A percentile compares a stretch with the other conserved stretches of the same genome.
These are phyloP conservation scores for Lutjanus campechanus DNA, from an alignment of 2,797 vertebrate genomes.

Conservation along the genomic window DNA sequence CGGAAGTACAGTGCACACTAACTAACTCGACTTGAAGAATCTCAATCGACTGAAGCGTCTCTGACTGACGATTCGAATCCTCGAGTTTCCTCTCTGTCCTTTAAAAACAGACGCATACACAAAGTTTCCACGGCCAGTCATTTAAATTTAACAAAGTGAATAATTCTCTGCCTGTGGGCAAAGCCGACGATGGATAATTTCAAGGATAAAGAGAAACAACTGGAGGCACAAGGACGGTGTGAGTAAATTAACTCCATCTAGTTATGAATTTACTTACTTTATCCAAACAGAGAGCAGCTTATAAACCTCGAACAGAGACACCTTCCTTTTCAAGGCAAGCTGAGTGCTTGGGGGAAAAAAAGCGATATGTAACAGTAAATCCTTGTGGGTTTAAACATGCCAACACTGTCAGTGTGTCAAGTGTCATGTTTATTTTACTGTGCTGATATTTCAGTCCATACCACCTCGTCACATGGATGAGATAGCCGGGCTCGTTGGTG, in stretches of 20 bases:
- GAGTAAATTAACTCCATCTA: slow-evolving; percentile 18
- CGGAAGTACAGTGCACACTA: too few species aligned
- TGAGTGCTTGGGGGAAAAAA: slow-evolving; percentile 20
- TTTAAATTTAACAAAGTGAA: slow-evolving; percentile 3
- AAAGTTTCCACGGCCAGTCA: too few species aligned
- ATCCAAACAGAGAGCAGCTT: slow-evolving; percentile 54
- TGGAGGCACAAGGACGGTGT: slow-evolving; percentile 1
- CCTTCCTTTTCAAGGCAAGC: slow-evolving; percentile 34
- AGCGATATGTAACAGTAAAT: slow-evolving; percentile 39
- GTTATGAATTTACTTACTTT: slow-evolving; percentile 16
- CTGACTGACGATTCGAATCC: too few species aligned
- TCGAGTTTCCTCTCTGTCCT: background rate
- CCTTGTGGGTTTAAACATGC: slow-evolving; percentile 46
- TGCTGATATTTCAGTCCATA: slow-evolving; percentile 27
- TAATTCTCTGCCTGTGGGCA: slow-evolving; percentile 18
- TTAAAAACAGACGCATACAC: background rate
- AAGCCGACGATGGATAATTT: slow-evolving; percentile 6
- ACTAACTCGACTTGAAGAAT: too few species aligned
- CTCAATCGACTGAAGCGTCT: too few species aligned
- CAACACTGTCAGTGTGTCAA: slow-evolving; percentile 49
- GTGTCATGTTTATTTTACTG: slow-evolving; percentile 51
- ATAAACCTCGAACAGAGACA: slow-evolving; percentile 42
- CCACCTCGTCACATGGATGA: background rate
- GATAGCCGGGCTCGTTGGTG: slow-evolving; percentile 25
- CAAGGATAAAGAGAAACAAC: slow-evolving; percentile 14